Evolutionary conservation across 2,888 invertebrate genomes (phyloP), one percentile per base, ranked within the genome.

Genomic region (Brachypalpus laphriformis): DNA sequence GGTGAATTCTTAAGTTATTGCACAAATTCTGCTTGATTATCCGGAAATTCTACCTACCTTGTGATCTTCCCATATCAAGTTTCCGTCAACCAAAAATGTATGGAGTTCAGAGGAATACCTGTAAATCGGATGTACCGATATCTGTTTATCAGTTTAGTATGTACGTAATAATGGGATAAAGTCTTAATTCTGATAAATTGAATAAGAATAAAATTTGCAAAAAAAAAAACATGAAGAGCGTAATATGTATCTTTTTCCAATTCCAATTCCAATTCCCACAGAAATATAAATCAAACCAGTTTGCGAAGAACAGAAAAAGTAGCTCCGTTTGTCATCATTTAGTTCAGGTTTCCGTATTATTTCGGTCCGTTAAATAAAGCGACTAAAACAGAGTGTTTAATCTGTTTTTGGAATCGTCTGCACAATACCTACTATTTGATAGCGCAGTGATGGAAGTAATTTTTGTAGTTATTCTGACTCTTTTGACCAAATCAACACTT

Each of bases 271-370:
- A 63, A 40, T 11, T 28, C 28, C 16, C 31, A 18, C n/a, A 47
- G 5, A 65, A 34, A 49, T 49, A 47, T 34, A 65, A 49, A 31
- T 31, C 16, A 77, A 77, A 77, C 77, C 61, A 25, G 77, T 77
- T 77, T 49, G 11, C 28, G 31, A 54, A 4, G 59, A 45, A 22
- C 9, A 22, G 1, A 49, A 37, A 59, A 54, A 34, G 31, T 34
- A 42, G 22, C 0, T 18, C 51, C 28, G 11, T 22, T 42, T 28
- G 20, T 37, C 51, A 42, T 22, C 31, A 14, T 25, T 18, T 34
- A 42, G 22, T 54, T 77, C 70, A 70, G 61, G 61, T 77, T 77
- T 54, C 11, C 25, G 45, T 34, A 63, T n/a, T 25, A 34, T 77
- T 61, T 61, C 7, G 42, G 42, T 47, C 61, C 34, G 51, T 54